phyloP scores from a whole-genome alignment of 2,888 invertebrate species.

The Cheilosia grossa region DNA sequence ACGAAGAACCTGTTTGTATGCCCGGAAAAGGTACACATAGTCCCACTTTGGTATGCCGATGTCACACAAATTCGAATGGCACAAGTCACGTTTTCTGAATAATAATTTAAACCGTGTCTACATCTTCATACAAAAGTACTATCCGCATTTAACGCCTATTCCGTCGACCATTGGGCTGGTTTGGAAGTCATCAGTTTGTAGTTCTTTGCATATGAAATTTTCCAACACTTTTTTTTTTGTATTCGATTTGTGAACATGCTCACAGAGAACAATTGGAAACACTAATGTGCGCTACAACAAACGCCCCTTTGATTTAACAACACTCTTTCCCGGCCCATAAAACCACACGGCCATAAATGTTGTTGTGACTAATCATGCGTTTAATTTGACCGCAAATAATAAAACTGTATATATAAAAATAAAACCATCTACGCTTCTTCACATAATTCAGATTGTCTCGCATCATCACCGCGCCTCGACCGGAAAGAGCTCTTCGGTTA shows the following conservation, averaged over 20 bases:
- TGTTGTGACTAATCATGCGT: conserved; percentile 71
- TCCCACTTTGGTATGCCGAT: no score
- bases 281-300: neutral
- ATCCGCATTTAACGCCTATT: neutral
- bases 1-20: no score
- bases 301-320: conserved; percentile 22
- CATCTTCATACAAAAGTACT: neutral
- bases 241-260: conserved; percentile 4
- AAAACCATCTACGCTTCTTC: conserved; percentile 24
- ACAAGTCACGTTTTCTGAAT: no score
- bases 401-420: conserved; percentile 16
- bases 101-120: neutral
- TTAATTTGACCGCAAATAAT: conserved; percentile 60
- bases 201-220: neutral
- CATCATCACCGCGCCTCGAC: conserved; percentile 38
- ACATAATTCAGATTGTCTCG: conserved; percentile 40
- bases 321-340: conserved; percentile 18
- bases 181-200: neutral
- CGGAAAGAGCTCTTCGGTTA: conserved; percentile 69
- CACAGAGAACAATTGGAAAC: neutral
- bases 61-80: neutral
- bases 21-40: no score
- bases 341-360: conserved; percentile 51
- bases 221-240: neutral
- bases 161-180: neutral